Percentiles rank a stretch among this genome's conserved stretches.
phyloP scores from a whole-genome alignment of 2,113 vertebrate genomes.

The Erythrocercus mccallii region DNA sequence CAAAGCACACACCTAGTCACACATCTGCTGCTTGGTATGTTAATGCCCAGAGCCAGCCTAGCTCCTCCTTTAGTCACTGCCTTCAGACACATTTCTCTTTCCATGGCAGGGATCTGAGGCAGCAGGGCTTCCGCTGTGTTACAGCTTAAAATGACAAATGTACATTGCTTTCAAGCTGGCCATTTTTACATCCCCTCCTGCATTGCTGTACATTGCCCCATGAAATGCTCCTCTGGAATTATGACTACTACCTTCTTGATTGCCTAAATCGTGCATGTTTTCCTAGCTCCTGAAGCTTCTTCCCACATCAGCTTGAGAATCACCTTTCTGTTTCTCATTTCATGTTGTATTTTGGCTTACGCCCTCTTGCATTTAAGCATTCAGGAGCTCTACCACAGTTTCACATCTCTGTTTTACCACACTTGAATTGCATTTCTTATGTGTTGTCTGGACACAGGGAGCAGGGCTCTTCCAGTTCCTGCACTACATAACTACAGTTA shows the following conservation, averaged over 20 bases:
- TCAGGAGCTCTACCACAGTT: not conserved
- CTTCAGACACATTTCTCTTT: not conserved
- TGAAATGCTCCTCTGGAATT: not conserved
- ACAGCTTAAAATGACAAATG: not conserved
- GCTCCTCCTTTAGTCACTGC: not conserved
- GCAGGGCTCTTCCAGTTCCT: not conserved
- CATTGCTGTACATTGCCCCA: not conserved
- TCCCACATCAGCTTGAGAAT: not conserved
- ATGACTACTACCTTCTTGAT: not conserved
- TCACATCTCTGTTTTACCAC: not conserved
- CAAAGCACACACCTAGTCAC: not conserved
- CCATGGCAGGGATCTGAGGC: not conserved
- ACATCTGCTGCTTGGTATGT: not conserved
- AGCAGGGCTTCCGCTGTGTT: not conserved
- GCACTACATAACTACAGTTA: not conserved
- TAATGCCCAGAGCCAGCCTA: not conserved
- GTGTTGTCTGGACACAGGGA: not conserved
- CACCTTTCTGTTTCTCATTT: not conserved
- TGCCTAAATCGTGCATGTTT: not conserved
- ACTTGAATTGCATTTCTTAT: not conserved
- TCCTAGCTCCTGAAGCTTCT: not conserved
- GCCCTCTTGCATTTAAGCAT: not conserved
- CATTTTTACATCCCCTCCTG: not conserved
- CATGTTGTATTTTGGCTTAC: not conserved
- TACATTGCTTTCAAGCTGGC: not conserved